Evolutionary conservation across 2,888 invertebrate genomes (phyloP).

Genomic region (Drosophila niveifrons): DNA sequence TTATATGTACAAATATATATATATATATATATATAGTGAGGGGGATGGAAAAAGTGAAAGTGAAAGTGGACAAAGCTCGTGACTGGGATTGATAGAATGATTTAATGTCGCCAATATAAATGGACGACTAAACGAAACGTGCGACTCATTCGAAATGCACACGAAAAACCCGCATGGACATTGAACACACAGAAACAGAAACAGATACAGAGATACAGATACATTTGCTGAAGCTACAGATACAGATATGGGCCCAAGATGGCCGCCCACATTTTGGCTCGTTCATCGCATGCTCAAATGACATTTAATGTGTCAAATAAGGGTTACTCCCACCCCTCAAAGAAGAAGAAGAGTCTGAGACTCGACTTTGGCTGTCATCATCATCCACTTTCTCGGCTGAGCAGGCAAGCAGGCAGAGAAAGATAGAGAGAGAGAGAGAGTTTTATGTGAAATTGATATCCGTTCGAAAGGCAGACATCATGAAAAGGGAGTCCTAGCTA

Average conservation of each 20-base stretch:
- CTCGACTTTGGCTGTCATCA: conserved; percentile 56
- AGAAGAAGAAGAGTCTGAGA: too few species aligned
- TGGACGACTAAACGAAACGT: conserved; percentile 69
- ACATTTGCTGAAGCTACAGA: conserved; percentile 17
- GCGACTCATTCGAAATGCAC: conserved; percentile 74
- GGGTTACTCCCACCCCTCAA: conserved; percentile 73
- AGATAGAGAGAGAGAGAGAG: conserved; percentile 37
- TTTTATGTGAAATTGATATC: conserved; percentile 85
- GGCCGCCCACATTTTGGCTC: conserved; percentile 70
- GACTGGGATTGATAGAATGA: conserved; percentile 84
- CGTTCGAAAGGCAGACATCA: conserved; percentile 67
- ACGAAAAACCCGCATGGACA: conserved; percentile 57
- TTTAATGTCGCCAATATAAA: conserved; percentile 84
- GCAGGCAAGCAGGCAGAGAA: conserved; percentile 43
- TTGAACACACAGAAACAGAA: too few species aligned
- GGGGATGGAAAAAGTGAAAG: conserved; percentile 17
- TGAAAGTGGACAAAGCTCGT: conserved; percentile 55
- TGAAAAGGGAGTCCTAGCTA: conserved; percentile 51
- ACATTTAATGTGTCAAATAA: conserved; percentile 84
- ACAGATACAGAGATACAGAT: conserved; percentile 19
- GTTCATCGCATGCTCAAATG: conserved; percentile 81
- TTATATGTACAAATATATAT: conserved; percentile 18
- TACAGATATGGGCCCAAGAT: conserved; percentile 66
- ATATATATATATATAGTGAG: conserved; percentile 18
- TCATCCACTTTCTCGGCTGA: conserved; percentile 69